Base-by-base conservation (phyloP, 2,888 invertebrate species). In the Liposcelis brunnea region DNA sequence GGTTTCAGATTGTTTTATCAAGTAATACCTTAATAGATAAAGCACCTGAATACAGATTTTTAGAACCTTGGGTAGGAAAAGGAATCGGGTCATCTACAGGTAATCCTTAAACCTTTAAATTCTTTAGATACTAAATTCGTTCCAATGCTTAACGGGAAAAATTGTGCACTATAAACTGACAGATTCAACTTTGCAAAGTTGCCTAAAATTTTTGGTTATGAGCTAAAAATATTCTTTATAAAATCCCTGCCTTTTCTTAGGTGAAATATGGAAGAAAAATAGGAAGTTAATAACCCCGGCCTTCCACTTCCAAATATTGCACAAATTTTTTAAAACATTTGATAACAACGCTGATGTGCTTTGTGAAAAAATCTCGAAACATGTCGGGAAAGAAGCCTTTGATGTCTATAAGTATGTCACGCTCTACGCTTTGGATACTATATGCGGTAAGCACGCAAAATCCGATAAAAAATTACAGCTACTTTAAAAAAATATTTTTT, bases 261-360 rank as follows among this genome's bases (percentile, higher is more conserved):
- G 63, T 44, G 52, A 56, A 16, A 64, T 65, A 55, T 68, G 68
- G 68, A 59, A 60, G 5, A 56, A 58, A 16, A 58, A 65, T 40
- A 58, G 68, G 14, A 66, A 66, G 51, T 52, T 67, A 31, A 55
- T 68, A n/a, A 68, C 66, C 1, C 63, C 65, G 10, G 63, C 66
- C 0, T 68, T 67, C 51, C 68, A 68, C 51, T 67, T 65, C 49
- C 61, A 61, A 21, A 62, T 66, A 31, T 49, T 68, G 43, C 61
- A 58, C 36, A 60, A 61, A 49, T 68, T 64, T 50, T 53, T 58
- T 2, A 49, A 49, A 2, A 60, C 59, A 2, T 64, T 68, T 48
- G 56, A 52, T 42, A 60, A 63, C 33, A 61, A 64, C 44, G 59
- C 63, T 10, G 53, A 57, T 11, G 49, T 53, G 32, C 50, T 66